A percentile compares a stretch with the other conserved stretches of the same genome.
These are phyloP conservation scores for Pasiphila rectangulata DNA, from an alignment of 2,888 invertebrate genomes.

Conservation along the genomic window DNA sequence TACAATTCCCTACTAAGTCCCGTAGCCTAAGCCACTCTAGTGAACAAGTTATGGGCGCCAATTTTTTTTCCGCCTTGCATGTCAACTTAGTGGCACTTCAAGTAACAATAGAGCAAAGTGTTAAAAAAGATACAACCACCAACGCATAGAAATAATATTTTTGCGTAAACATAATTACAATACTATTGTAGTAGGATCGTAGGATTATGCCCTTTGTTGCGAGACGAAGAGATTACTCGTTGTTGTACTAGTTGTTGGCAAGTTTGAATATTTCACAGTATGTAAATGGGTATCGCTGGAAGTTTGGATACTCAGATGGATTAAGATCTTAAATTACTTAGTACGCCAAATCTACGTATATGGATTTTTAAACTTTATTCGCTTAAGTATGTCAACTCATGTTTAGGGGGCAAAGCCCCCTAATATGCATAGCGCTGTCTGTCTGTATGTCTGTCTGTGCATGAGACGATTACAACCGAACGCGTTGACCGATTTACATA, in stretches of 20 bases:
- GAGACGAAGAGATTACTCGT: conserved; percentile 25
- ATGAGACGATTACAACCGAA: no score
- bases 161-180: conserved; percentile 32
- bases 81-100: background rate
- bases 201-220: conserved; percentile 25
- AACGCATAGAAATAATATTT: conserved; percentile 16
- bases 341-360: no score
- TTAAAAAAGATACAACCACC: conserved; percentile 12
- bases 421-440: no score
- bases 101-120: conserved; percentile 2
- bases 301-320: background rate
- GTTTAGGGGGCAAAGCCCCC: no score
- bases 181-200: conserved; percentile 24
- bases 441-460: no score
- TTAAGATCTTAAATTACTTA: background rate
- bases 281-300: background rate
- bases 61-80: background rate
- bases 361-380: no score
- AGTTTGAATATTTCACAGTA: conserved; percentile 17
- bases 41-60: background rate
- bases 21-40: no score
- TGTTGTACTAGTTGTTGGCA: no score
- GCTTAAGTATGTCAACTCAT: no score
- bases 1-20: no score
- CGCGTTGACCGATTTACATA: no score